These are phyloP conservation scores for Notamacropus eugenii DNA, from an alignment of 2,797 vertebrate genomes.

Conservation along the genomic window DNA sequence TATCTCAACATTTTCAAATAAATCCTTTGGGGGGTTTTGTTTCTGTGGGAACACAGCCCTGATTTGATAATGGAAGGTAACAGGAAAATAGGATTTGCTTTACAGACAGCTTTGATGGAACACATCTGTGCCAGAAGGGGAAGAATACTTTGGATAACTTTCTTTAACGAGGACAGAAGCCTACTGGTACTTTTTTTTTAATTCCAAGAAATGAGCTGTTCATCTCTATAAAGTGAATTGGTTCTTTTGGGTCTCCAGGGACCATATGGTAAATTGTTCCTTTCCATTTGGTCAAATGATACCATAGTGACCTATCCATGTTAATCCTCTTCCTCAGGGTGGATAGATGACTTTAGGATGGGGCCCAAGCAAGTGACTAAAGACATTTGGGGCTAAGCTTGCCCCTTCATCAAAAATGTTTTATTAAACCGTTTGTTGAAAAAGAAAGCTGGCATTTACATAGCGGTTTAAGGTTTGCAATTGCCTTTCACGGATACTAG, in stretches of 20 bases:
- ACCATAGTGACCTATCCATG: fast-evolving
- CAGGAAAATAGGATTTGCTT: neutral
- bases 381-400: neutral
- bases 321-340: neutral
- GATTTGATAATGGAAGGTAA: conserved; percentile 2
- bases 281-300: neutral
- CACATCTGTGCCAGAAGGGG: conserved; percentile 10
- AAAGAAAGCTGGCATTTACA: neutral
- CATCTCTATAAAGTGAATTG: neutral
- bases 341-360: neutral
- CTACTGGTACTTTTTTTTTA: conserved; percentile 30
- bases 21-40: neutral
- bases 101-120: neutral
- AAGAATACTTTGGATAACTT: neutral
- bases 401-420: neutral
- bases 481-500: neutral
- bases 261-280: neutral
- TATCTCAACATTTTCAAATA: conserved; percentile 35
- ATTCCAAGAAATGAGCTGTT: neutral
- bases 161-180: neutral
- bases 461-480: neutral
- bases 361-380: no score
- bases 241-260: neutral
- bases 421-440: neutral
- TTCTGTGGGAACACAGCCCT: neutral